phyloP scores from a whole-genome alignment of 2,888 invertebrate species.

The Gari tellinella region DNA sequence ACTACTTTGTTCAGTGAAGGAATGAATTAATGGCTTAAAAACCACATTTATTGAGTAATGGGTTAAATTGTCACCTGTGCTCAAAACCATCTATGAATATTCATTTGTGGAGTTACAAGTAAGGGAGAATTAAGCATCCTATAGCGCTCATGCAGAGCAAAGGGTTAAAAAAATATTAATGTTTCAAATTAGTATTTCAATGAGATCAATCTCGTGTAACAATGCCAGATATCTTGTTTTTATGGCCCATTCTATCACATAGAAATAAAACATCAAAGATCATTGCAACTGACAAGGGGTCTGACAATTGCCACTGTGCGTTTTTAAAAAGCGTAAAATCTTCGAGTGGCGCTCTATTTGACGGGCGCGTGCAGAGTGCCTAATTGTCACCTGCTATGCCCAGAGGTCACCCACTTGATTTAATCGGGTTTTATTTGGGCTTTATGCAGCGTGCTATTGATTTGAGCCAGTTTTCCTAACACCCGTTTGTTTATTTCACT shows the following conservation, averaged over 20 bases:
- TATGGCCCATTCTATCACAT: slow-evolving; percentile 38
- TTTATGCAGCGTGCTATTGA: no score
- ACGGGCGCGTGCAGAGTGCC: slow-evolving; percentile 3
- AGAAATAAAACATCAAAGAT: slow-evolving; percentile 48
- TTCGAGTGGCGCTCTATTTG: slow-evolving; percentile 23
- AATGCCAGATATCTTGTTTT: slow-evolving; percentile 31
- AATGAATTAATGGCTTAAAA: no score
- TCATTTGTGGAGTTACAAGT: no score
- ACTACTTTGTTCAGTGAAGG: no score
- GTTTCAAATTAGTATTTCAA: slow-evolving; percentile 34
- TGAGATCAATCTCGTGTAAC: background rate
- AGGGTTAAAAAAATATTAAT: slow-evolving; percentile 11
- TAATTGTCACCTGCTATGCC: slow-evolving; percentile 36
- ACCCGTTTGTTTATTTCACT: no score
- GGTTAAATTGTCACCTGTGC: no score
- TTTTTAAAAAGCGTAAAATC: slow-evolving; percentile 30
- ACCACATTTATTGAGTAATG: no score
- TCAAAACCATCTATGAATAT: no score
- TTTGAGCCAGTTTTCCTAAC: no score
- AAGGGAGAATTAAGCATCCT: no score
- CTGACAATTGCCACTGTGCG: slow-evolving; percentile 11
- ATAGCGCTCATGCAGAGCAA: no score
- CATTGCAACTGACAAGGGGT: slow-evolving; percentile 12
- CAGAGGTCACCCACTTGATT: slow-evolving; percentile 25
- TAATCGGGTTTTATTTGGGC: slow-evolving; percentile 1